Conservation (phyloP, 35 echinoderm and acorn worm genomes). For the Apostichopus californicus region DNA sequence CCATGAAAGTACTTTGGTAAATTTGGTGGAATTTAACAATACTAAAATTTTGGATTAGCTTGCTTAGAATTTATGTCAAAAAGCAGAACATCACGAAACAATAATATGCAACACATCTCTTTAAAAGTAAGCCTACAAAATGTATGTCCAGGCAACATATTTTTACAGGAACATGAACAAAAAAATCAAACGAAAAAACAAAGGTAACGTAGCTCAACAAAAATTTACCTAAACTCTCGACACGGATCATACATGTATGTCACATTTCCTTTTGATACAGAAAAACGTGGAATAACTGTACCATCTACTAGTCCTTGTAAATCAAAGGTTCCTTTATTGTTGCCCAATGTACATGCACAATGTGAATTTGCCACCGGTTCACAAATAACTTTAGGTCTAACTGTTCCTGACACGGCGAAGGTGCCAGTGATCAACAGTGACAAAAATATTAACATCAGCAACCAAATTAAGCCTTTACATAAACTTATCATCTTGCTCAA, state of each 20-base stretch:
- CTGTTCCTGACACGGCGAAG: not conserved
- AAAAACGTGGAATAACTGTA: not conserved
- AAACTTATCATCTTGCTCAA: not conserved
- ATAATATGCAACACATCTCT: not conserved
- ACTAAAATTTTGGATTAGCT: not conserved
- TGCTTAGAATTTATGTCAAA: not conserved
- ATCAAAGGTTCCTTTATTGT: not conserved
- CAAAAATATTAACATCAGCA: not conserved
- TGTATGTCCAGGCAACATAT: not conserved
- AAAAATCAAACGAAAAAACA: not conserved
- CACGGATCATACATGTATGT: slow-evolving; percentile 27
- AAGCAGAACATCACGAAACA: not conserved
- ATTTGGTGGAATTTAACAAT: too few species aligned
- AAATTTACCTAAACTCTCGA: slow-evolving; percentile 20
- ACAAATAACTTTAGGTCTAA: not conserved
- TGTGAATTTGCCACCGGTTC: not conserved
- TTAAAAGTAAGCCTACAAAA: not conserved
- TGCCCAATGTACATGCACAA: not conserved
- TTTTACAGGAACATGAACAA: too few species aligned
- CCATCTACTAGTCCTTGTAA: not conserved
- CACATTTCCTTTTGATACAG: not conserved
- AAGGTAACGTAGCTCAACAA: not conserved
- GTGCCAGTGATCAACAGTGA: not conserved
- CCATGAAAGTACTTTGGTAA: too few species aligned
- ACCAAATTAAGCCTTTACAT: not conserved